These are phyloP conservation scores for Drosophila longiperda DNA, from an alignment of 2,888 invertebrate species.

Conservation along the genomic window DNA sequence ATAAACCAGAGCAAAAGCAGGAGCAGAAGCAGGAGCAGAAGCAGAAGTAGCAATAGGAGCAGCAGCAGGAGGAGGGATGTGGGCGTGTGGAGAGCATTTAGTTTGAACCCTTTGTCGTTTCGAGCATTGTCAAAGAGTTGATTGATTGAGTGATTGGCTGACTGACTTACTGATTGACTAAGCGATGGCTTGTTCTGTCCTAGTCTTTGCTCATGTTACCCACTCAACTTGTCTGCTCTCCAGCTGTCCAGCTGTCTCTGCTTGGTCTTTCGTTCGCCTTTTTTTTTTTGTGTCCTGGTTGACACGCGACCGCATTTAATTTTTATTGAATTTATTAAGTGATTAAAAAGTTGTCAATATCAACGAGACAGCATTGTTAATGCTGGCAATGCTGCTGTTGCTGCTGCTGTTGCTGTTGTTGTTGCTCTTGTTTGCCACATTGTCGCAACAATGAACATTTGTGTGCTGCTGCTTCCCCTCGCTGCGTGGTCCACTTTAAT, in stretches of 20 bases:
- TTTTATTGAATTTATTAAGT: conserved; percentile 84
- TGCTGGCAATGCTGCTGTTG: conserved; percentile 46
- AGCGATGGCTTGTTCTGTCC: conserved; percentile 25
- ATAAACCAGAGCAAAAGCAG: background rate
- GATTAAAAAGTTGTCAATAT: conserved; percentile 84
- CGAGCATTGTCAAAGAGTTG: conserved; percentile 60
- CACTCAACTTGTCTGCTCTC: conserved; percentile 33
- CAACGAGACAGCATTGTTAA: conserved; percentile 70
- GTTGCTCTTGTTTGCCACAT: conserved; percentile 71
- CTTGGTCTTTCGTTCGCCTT: conserved; percentile 9
- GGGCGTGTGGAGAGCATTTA: background rate
- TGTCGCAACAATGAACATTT: conserved; percentile 62
- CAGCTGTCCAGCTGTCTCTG: background rate
- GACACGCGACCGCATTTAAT: conserved; percentile 83
- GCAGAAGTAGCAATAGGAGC: background rate
- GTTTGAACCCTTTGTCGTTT: conserved; percentile 57
- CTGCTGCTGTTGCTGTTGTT: conserved; percentile 40
- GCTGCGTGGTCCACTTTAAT: background rate
- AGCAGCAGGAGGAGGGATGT: too few relatives aligned
- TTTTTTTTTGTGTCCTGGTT: conserved; percentile 61
- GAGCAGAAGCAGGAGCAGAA: background rate
- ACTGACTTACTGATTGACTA: conserved; percentile 33
- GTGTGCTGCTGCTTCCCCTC: conserved; percentile 16
- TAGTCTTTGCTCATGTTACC: conserved; percentile 10
- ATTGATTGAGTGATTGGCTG: conserved; percentile 48